phyloP scores from a whole-genome alignment of 2,113 vertebrate species.

The Lichenostomus cassidix region DNA sequence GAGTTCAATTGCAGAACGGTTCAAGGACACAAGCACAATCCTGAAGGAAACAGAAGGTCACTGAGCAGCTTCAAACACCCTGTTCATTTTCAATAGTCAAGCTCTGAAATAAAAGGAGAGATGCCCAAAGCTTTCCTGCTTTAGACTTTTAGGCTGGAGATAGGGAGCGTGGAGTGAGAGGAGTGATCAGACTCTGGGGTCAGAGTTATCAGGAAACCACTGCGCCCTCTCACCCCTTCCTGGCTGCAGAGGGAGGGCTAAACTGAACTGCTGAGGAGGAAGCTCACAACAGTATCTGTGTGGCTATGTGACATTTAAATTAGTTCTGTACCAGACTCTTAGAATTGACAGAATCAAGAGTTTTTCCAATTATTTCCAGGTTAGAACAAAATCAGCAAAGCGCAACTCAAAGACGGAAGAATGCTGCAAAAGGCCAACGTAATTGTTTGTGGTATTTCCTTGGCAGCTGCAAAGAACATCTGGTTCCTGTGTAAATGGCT shows the following conservation, averaged over 20 bases:
- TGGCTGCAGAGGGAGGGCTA: background rate
- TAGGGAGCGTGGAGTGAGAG: background rate
- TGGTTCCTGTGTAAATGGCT: background rate
- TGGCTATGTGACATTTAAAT: background rate
- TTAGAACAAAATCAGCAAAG: background rate
- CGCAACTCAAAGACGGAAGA: background rate
- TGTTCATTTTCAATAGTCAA: slow-evolving; percentile 36
- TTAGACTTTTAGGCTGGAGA: slow-evolving; percentile 68
- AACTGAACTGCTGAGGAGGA: background rate
- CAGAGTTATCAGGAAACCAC: background rate
- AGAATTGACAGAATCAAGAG: background rate
- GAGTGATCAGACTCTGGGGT: slow-evolving; percentile 26
- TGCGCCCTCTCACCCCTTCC: background rate
- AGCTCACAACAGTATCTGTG: background rate
- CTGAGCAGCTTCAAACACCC: slow-evolving; percentile 88
- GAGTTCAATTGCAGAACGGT: slow-evolving; percentile 69
- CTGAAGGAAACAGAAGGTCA: slow-evolving; percentile 83
- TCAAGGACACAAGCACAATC: slow-evolving; percentile 76
- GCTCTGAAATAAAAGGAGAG: slow-evolving; percentile 58
- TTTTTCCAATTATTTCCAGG: background rate
- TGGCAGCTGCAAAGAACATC: background rate
- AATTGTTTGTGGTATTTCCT: background rate
- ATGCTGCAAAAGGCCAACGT: background rate
- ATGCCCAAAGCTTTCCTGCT: slow-evolving; percentile 31
- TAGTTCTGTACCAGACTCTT: background rate